Base-by-base conservation (phyloP, 2,797 vertebrate genomes). In the Setipinna tenuifilis region DNA sequence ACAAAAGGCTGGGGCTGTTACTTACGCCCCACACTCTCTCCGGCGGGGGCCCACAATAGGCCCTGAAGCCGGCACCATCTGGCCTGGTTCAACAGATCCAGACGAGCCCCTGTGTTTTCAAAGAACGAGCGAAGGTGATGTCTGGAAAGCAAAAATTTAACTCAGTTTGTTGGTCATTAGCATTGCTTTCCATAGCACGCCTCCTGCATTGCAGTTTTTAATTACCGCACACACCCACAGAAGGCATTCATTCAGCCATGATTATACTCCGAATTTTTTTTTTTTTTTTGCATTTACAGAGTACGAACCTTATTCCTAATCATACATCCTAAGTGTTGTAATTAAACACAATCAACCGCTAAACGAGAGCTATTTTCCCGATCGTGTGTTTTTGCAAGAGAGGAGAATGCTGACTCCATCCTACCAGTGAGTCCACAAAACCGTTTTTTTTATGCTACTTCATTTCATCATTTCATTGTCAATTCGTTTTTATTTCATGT, bases 61-160 rank as follows among this genome's bases (percentile, higher is more conserved):
- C 68, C 68, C 68, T 75, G 31, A 75, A 75, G 31, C 68, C 28
- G 11, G 68, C 28, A 75, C 28, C 68, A 75, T 75, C 68, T 75
- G 68, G 68, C 28, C 14, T 31, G 28, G 14, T 75, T 35, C 28
- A 75, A 19, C 68, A 75, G 28, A 31, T 75, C 68, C 68, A 75
- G 12, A 0, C 3, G 14, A 75, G 68, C 68, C 68, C 68, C 25
- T 2, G 28, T 41, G 68, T 75, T 75, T 75, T 75, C 68, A 17
- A 75, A 75, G 68, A 6, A 16, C 14, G 28, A 17, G 68, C 68
- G 28, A 35, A 31, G 12, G 2, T 68, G 65, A 75, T 75, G 28
- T 31, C 31, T 28, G 68, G 12, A 75, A 75, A 35, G 16, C 50
- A 54, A 16, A 35, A 75, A 75, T 31, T 17, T 17, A 35, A 35